Evolutionary conservation across 2,888 invertebrate genomes (phyloP), one percentile per base, ranked within the genome.

Genomic region (Ypsolopha scabrella): DNA sequence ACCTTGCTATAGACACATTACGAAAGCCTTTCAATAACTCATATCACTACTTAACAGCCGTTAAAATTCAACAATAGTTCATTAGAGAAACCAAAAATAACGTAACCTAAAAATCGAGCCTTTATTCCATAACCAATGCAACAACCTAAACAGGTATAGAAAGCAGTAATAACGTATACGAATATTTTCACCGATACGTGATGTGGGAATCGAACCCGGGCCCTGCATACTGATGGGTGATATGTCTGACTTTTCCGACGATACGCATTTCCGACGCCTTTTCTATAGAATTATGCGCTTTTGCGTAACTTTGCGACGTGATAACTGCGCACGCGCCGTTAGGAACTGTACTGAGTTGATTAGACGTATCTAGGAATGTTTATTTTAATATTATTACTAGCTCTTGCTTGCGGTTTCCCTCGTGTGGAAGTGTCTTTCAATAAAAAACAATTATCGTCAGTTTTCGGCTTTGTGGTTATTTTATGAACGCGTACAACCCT

Each of bases 151-250:
- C 71, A 60, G 75, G 75, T 57, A 62, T 75, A 79, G 83, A 83
- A 85, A 85, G 83, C 72, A 60, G 67, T 71, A 72, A 72, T 76
- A 78, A 68, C 62, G 54, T 67, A 65, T 71, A 67, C 67, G 69
- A 68, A 73, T 71, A 78, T 81, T 79, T 77, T 76, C 70, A 71
- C 70, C 56, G 61, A 63, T 62, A 79, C 80, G 79, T 80, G 76
- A 73, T 2, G 67, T 73, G 64, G 79, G 74, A 70, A 66, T 63
- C 66, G 61, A 72, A 73, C 65, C 68, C 56, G 46, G 67, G 68
- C 58, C 67, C 53, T 70, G 81, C 72, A 83, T 81, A 80, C 77
- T 78, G 74, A 80, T 77, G 57, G 60, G 36, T n/a, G 24, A 34
- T 67, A 66, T 68, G 70, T 68, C 65, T 64, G 56, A 64, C 60